A percentile compares a stretch with the other conserved stretches of the same genome.
These are phyloP conservation scores for Crotophaga sulcirostris DNA, from an alignment of 2,113 vertebrate species.

Conservation along the genomic window DNA sequence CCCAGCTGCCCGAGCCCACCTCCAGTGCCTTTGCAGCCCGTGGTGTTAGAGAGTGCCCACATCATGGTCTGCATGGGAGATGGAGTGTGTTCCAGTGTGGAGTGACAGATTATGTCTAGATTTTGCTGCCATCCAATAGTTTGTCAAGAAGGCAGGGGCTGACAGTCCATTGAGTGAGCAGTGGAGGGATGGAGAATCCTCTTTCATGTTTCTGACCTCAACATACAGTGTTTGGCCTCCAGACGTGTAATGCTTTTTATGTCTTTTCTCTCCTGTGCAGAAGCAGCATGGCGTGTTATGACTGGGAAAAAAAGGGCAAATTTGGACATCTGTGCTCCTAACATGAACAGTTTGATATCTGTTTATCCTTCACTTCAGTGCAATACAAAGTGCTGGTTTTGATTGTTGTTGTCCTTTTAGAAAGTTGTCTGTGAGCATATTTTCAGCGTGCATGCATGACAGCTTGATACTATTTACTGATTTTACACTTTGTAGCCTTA, in stretches of 20 bases:
- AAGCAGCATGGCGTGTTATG: background rate
- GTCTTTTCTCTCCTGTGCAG: background rate
- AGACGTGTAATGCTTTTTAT: background rate
- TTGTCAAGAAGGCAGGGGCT: background rate
- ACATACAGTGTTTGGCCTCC: background rate
- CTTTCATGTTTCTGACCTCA: background rate
- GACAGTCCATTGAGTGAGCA: background rate
- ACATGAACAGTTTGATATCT: accelerated
- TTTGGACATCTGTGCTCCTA: background rate
- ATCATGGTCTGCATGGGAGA: accelerated
- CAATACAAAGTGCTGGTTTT: background rate
- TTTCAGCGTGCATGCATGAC: background rate
- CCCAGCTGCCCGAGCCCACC: background rate
- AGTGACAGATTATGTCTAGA: background rate
- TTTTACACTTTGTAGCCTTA: background rate
- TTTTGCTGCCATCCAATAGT: background rate
- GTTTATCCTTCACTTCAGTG: background rate
- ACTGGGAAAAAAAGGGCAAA: background rate
- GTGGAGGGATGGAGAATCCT: background rate
- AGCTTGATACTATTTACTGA: background rate
- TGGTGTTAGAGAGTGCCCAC: background rate
- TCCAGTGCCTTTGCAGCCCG: background rate
- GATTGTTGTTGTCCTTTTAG: background rate
- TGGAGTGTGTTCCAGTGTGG: accelerated
- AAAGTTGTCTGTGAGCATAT: background rate